phyloP scores from a whole-genome alignment of 92 coral and sea anemone genomes.

The Paragorgia papillata region DNA sequence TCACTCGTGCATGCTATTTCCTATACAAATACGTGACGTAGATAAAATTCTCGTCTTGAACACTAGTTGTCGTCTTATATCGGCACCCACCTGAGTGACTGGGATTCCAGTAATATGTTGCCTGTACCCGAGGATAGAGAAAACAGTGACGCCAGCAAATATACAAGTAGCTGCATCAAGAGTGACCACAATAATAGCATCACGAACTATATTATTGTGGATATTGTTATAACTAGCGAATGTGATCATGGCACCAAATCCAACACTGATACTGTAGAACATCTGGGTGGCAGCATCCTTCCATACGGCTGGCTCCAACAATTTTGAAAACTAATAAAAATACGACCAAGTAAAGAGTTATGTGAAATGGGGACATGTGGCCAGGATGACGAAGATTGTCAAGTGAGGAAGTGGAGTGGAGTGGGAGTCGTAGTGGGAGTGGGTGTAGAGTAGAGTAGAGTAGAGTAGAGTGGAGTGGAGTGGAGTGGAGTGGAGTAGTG shows the following conservation, averaged over 20 bases:
- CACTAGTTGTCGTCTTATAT: too few relatives aligned
- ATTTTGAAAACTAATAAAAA: constrained; percentile 22
- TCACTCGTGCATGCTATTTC: too few relatives aligned
- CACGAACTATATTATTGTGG: constrained; percentile 63
- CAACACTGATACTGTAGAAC: constrained; percentile 89
- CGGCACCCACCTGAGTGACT: constrained; percentile 21
- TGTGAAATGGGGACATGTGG: too few relatives aligned
- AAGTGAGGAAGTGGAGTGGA: too few relatives aligned
- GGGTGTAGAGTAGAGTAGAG: too few relatives aligned
- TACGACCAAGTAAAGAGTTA: neutral
- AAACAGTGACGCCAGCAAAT: constrained; percentile 41
- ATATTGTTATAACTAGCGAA: constrained; percentile 91
- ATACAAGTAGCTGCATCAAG: constrained; percentile 38
- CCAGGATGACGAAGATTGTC: too few relatives aligned
- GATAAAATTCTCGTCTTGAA: too few relatives aligned
- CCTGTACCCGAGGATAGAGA: constrained; percentile 24
- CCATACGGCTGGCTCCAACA: constrained; percentile 86
- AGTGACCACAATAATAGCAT: constrained; percentile 33
- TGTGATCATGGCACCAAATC: constrained; percentile 90
- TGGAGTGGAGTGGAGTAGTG: too few relatives aligned
- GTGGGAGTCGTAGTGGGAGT: too few relatives aligned
- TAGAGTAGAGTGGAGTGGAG: too few relatives aligned
- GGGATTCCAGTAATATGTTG: constrained; percentile 42
- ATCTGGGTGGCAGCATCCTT: constrained; percentile 93
- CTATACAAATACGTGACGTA: too few relatives aligned